Conservation (phyloP, 2,113 vertebrate species). For the Chamaea fasciata region DNA sequence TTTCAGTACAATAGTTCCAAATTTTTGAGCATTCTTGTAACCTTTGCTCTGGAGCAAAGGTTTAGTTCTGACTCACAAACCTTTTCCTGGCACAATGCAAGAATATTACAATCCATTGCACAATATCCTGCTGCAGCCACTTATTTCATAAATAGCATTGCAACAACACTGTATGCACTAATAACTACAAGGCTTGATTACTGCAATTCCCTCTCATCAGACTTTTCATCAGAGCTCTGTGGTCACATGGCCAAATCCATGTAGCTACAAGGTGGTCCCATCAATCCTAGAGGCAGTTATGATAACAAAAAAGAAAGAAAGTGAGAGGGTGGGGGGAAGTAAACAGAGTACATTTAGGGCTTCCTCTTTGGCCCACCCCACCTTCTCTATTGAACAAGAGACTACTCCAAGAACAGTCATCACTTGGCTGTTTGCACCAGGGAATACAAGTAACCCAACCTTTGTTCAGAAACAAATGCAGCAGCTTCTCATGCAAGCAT, state of each 20-base stretch:
- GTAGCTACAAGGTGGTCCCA: not conserved
- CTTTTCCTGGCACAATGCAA: not conserved
- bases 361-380: not conserved
- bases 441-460: not conserved
- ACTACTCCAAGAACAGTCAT: not conserved
- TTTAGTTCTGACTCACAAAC: not conserved
- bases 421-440: not conserved
- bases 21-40: not conserved
- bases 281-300: not conserved
- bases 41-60: not conserved
- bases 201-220: not conserved
- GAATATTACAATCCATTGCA: conserved; percentile 7
- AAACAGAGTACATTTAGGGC: not conserved
- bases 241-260: not conserved
- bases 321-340: accelerated
- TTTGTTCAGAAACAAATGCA: not conserved
- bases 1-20: not conserved
- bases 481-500: not conserved
- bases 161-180: not conserved
- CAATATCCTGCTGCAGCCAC: conserved; percentile 24
- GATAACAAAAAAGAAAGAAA: not conserved
- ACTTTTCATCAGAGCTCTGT: conserved; percentile 8
- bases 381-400: not conserved
- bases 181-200: not conserved
- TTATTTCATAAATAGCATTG: conserved; percentile 4